Conservation (phyloP, 2,113 vertebrate species). For the Globicephala melas region DNA sequence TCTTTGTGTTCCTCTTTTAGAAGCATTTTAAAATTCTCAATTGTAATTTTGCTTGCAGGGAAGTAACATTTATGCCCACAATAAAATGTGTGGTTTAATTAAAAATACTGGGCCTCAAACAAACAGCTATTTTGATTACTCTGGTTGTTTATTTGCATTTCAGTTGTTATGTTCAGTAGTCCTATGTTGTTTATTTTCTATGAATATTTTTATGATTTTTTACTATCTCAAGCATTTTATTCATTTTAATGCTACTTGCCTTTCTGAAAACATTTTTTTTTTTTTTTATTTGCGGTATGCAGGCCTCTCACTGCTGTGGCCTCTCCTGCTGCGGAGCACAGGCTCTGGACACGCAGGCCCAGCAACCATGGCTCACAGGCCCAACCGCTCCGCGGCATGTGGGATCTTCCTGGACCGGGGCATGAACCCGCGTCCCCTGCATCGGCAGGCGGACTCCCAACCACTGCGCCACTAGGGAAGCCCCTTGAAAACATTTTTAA, state of each 20-base stretch:
- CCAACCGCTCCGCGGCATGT: too few species aligned
- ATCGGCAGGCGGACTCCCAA: too few species aligned
- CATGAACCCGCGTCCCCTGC: too few species aligned
- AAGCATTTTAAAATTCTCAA: not conserved
- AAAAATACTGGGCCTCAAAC: constrained; percentile 31
- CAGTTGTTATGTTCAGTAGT: not conserved
- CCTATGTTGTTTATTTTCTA: not conserved
- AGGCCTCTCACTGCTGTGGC: too few species aligned
- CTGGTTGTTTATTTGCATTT: not conserved
- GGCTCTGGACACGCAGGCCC: too few species aligned
- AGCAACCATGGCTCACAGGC: too few species aligned
- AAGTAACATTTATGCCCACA: constrained; percentile 41
- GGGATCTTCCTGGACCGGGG: too few species aligned
- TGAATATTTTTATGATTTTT: constrained; percentile 24
- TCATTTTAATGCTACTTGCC: not conserved
- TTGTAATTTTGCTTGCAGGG: constrained; percentile 27
- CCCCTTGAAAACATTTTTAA: not conserved
- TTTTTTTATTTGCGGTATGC: too few species aligned
- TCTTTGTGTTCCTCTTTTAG: not conserved
- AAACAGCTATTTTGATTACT: not conserved
- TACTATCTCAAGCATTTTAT: not conserved
- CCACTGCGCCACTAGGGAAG: fast-evolving
- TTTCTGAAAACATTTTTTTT: not conserved
- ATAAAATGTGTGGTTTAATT: constrained; percentile 46
- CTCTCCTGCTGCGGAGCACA: too few species aligned